These are phyloP conservation scores for Acridotheres tristis DNA, from an alignment of 2,797 vertebrate species.

Conservation along the genomic window DNA sequence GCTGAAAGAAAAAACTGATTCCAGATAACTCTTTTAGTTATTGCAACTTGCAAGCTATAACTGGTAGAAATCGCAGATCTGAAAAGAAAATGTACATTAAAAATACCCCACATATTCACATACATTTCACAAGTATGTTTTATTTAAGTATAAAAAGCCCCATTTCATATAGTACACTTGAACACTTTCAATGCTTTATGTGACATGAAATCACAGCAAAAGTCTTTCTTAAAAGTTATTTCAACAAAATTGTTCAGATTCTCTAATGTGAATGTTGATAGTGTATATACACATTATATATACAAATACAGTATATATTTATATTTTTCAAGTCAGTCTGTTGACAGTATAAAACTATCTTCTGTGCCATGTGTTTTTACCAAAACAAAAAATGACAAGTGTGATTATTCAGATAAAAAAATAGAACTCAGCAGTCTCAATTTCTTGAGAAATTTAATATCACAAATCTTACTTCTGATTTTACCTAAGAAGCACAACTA, in stretches of 20 bases:
- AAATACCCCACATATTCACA: neutral
- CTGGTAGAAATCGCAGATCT: neutral
- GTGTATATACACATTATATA: slow-evolving; percentile 75
- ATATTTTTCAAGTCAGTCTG: slow-evolving; percentile 92
- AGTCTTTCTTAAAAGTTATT: slow-evolving; percentile 74
- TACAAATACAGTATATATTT: slow-evolving; percentile 79
- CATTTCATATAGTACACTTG: slow-evolving; percentile 54
- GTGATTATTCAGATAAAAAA: slow-evolving; percentile 83
- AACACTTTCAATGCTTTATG: slow-evolving; percentile 53
- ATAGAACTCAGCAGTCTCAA: slow-evolving; percentile 77
- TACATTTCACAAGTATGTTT: slow-evolving; percentile 53
- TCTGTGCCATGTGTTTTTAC: slow-evolving; percentile 84
- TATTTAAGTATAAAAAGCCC: slow-evolving; percentile 67
- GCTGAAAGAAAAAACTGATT: slow-evolving; percentile 88
- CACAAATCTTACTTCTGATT: slow-evolving; percentile 73
- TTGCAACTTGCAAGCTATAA: neutral
- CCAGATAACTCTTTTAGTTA: neutral
- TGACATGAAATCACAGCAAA: slow-evolving; percentile 46
- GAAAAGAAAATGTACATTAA: neutral
- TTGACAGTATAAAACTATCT: slow-evolving; percentile 81
- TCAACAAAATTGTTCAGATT: slow-evolving; percentile 80
- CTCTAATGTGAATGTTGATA: slow-evolving; percentile 86
- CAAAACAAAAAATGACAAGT: slow-evolving; percentile 68
- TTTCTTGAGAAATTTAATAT: slow-evolving; percentile 70
- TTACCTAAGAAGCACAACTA: slow-evolving; percentile 90